Percentiles rank a stretch among this genome's conserved stretches.
phyloP scores from a whole-genome alignment of 2,797 vertebrate species.

The Gila robusta region DNA sequence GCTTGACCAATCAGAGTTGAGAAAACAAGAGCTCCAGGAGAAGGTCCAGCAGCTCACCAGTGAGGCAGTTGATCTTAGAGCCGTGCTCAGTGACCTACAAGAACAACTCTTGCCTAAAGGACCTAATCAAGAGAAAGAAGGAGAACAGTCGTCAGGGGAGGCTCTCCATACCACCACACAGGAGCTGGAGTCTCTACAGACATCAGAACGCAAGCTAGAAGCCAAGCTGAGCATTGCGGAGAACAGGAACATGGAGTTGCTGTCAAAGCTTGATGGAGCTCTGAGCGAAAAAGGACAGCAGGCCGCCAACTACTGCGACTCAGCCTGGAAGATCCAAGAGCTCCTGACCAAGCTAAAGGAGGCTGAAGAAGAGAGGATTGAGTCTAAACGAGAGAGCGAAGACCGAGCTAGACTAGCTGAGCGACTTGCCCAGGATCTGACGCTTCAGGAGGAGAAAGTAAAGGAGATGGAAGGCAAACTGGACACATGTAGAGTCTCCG shows the following conservation, averaged over 20 bases:
- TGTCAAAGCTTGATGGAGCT: conserved; percentile 73
- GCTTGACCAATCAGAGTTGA: conserved; percentile 90
- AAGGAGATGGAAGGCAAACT: conserved; percentile 76
- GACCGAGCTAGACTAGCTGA: conserved; percentile 73
- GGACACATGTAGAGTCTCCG: conserved; percentile 66
- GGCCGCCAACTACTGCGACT: conserved; percentile 72
- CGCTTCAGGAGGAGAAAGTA: conserved; percentile 77
- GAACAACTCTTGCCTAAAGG: conserved; percentile 77
- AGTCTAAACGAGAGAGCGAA: conserved; percentile 73
- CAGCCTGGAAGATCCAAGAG: conserved; percentile 79
- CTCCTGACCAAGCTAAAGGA: conserved; percentile 82
- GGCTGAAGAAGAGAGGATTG: conserved; percentile 76
- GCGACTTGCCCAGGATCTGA: conserved; percentile 78
- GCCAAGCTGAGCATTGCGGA: conserved; percentile 75
- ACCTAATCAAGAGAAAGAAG: conserved; percentile 65
- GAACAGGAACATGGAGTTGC: conserved; percentile 79
- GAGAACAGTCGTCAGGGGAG: conserved; percentile 58
- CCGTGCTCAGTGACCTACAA: conserved; percentile 79
- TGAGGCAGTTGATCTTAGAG: conserved; percentile 75
- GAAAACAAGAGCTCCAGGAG: conserved; percentile 83
- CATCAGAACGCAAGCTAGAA: conserved; percentile 70
- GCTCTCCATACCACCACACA: conserved; percentile 66
- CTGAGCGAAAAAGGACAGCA: conserved; percentile 77
- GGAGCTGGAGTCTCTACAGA: conserved; percentile 69
- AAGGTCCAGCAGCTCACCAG: conserved; percentile 67